Percentiles rank a stretch among this genome's conserved stretches.
Evolutionary conservation across 2,113 vertebrate genomes (phyloP).

Genomic region (Bujurquina vittata): DNA sequence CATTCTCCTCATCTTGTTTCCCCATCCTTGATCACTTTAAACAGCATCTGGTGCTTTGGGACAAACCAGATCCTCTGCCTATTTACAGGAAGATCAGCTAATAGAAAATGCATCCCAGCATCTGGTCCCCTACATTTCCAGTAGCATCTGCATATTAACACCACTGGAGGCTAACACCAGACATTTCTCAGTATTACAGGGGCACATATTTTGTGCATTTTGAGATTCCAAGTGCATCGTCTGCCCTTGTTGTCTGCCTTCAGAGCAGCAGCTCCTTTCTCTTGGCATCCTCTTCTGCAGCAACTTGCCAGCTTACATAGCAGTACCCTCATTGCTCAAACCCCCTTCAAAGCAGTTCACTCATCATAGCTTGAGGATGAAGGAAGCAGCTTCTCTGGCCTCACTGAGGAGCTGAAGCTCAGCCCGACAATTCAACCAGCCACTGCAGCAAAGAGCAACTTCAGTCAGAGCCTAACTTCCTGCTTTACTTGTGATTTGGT

Average conservation of each 20-base stretch:
- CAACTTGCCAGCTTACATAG: slow-evolving; percentile 50
- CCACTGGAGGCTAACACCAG: slow-evolving; percentile 24
- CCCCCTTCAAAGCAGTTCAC: slow-evolving; percentile 49
- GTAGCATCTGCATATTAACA: slow-evolving; percentile 11
- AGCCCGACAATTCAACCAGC: slow-evolving; percentile 10
- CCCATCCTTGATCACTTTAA: slow-evolving; percentile 57
- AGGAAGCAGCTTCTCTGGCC: slow-evolving; percentile 27
- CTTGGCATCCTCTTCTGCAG: slow-evolving; percentile 30
- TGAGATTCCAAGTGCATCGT: slow-evolving; percentile 30
- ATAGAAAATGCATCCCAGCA: slow-evolving; percentile 48
- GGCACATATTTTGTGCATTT: slow-evolving; percentile 25
- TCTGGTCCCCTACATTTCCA: slow-evolving; percentile 35
- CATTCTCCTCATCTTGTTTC: slow-evolving; percentile 23
- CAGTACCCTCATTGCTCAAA: slow-evolving; percentile 59
- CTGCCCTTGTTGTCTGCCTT: neutral
- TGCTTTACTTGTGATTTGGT: slow-evolving; percentile 53
- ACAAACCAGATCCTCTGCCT: slow-evolving; percentile 35
- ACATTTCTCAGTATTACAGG: neutral
- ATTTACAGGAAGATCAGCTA: slow-evolving; percentile 37
- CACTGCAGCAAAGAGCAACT: slow-evolving; percentile 32
- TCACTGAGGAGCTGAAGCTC: slow-evolving; percentile 29
- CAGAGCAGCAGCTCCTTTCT: slow-evolving; percentile 19
- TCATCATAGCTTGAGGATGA: slow-evolving; percentile 43
- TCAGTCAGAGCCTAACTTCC: slow-evolving; percentile 29
- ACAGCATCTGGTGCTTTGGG: slow-evolving; percentile 44